Base-by-base conservation (phyloP, 1,140 invertebrate genomes). In the Eurytemora carolleeae region DNA sequence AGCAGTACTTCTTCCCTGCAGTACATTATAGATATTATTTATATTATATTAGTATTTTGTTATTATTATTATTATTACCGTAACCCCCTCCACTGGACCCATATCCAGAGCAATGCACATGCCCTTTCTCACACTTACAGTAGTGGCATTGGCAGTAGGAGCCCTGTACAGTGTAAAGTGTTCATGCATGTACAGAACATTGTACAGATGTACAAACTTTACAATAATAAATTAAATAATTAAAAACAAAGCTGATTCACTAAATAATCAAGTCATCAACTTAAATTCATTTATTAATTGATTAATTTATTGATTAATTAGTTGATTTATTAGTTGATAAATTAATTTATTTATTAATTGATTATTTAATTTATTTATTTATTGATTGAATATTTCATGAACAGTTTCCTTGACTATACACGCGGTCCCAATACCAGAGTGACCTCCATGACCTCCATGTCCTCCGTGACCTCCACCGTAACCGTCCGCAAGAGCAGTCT, bases 91-190 rank as follows among this genome's bases (percentile, higher is more conserved):
- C 22, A 18, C 24, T 57, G n/a, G 53, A 24, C 24, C 60, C 60
- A 25, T 62, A 57, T 58, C 60, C 60, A 1, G 23, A 24, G 24
- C 60, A 62, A 57, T 62, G 60, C n/a, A 62, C 60, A 20, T 62
- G 60, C 15, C 60, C 60, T 19, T 62, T 62, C 54, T 62, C 60
- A 25, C 60, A 62, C 24, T 62, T 62, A 54, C 60, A 62, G 53
- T 62, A 62, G 23, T 62, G 60, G 24, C 60, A 62, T 21, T 62
- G 57, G 24, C 60, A 62, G 55, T 62, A 62, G 22, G 60, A 62
- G 2, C 60, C 60, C 25, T 62, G 24, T 2, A 62, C 54, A 31
- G 57, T 62, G 26, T 24, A 57, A 19, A 24, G 23, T 21, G 53
- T 56, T 16, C 53, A 52, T 44, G 7, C 7, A n/a, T 44, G 7